Percentiles rank a stretch among this genome's conserved stretches.
phyloP scores from a whole-genome alignment of 2,113 vertebrate species.

The Datnioides undecimradiatus region DNA sequence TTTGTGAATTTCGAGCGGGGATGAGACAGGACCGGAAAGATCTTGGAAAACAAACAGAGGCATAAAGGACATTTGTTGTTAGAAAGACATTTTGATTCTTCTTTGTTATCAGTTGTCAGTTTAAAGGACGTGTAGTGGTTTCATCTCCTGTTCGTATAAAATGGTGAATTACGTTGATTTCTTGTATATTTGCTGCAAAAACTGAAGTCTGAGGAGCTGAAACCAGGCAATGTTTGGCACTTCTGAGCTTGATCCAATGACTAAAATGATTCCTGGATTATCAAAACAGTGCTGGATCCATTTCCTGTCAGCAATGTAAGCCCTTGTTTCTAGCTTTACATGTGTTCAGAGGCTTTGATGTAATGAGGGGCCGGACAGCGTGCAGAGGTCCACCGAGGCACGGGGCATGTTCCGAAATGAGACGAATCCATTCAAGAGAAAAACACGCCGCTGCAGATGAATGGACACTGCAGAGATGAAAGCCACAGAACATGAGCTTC shows the following conservation, averaged over 20 bases:
- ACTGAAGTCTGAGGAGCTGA: neutral
- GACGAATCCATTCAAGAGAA: constrained; percentile 14
- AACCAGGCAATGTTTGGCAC: neutral
- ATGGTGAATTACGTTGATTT: neutral
- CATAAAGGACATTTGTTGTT: no score
- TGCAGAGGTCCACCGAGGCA: neutral
- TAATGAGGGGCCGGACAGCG: neutral
- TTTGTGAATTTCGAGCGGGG: no score
- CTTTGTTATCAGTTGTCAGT: no score
- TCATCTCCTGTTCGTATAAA: neutral
- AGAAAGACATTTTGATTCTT: no score
- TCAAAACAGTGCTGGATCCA: neutral
- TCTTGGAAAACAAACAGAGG: neutral
- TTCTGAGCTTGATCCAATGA: neutral
- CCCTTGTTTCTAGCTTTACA: neutral
- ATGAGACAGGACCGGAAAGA: neutral
- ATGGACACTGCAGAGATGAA: constrained; percentile 33
- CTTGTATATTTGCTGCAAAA: neutral
- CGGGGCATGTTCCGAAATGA: constrained; percentile 17
- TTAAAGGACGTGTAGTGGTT: no score
- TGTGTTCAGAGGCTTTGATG: neutral
- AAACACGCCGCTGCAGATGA: constrained; percentile 8
- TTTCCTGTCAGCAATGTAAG: neutral
- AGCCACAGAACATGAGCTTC: constrained; percentile 3
- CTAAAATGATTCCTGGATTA: neutral